Conservation (phyloP, 2,888 invertebrate genomes). For the Caenorhabditis sp. region DNA sequence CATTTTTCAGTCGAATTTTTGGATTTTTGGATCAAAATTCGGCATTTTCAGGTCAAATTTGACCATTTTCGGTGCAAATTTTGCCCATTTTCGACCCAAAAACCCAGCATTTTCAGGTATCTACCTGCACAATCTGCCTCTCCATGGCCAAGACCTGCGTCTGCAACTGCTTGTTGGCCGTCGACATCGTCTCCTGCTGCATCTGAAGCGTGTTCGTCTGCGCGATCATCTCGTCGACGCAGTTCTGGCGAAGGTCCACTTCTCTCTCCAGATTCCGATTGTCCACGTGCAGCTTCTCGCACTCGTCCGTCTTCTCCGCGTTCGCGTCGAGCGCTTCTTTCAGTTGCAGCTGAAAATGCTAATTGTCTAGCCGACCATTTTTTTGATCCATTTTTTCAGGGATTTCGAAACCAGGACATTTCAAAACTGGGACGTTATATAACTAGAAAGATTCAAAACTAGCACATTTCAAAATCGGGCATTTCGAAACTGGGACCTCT, state of each 20-base stretch:
- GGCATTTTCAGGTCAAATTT: too few species aligned
- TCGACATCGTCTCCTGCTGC: constrained; percentile 63
- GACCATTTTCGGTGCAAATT: not conserved
- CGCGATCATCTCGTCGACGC: constrained; percentile 73
- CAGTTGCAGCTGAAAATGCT: constrained; percentile 60
- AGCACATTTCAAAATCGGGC: too few species aligned
- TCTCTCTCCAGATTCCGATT: constrained; percentile 65
- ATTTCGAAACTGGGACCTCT: too few species aligned
- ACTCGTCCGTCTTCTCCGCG: constrained; percentile 74
- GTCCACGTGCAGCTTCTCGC: constrained; percentile 62
- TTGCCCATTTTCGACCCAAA: not conserved
- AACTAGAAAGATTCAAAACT: too few species aligned
- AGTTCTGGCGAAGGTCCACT: constrained; percentile 66
- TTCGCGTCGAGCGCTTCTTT: constrained; percentile 70
- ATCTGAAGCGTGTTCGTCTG: constrained; percentile 72
- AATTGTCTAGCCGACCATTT: too few species aligned
- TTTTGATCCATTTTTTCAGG: too few species aligned
- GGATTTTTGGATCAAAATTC: too few species aligned
- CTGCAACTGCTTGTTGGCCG: constrained; percentile 17
- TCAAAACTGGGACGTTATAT: too few species aligned
- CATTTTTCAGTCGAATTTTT: not conserved
- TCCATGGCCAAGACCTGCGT: constrained; percentile 32
- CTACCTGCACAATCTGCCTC: constrained; percentile 51
- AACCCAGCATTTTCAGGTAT: too few species aligned
- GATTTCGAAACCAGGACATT: too few species aligned